Evolutionary conservation across 2,888 invertebrate genomes (phyloP).

Genomic region (Philereme transversata): DNA sequence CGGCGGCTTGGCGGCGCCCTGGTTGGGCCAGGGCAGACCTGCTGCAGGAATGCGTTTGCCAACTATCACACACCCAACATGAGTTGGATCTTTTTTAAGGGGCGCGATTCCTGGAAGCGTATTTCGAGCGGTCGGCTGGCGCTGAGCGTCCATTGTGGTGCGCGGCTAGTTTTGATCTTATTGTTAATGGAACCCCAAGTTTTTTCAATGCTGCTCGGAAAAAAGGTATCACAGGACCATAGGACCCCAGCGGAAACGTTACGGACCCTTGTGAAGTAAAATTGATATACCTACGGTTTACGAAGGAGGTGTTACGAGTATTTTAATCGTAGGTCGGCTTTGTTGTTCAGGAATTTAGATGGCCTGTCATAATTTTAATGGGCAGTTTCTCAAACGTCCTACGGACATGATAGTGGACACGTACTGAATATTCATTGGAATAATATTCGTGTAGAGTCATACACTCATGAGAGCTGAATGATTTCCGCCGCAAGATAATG

Average conservation of each 20-base stretch:
- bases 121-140: conserved; percentile 75
- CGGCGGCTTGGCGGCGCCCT: conserved; percentile 39
- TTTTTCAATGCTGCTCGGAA: conserved; percentile 78
- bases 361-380: conserved; percentile 82
- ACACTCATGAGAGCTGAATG: conserved; percentile 11
- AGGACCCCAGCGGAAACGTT: conserved; percentile 82
- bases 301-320: conserved; percentile 75
- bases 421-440: conserved; percentile 69
- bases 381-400: conserved; percentile 73
- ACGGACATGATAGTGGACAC: conserved; percentile 63
- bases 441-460: conserved; percentile 32
- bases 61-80: conserved; percentile 77
- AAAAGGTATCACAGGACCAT: conserved; percentile 79
- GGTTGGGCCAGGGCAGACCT: conserved; percentile 33
- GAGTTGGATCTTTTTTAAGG: conserved; percentile 78
- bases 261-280: conserved; percentile 81
- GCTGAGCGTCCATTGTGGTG: conserved; percentile 77
- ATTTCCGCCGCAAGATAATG: conserved; percentile 12
- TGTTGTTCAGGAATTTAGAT: conserved; percentile 82
- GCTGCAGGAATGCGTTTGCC: conserved; percentile 69
- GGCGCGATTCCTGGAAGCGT: conserved; percentile 79
- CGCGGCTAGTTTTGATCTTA: conserved; percentile 84
- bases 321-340: conserved; percentile 81
- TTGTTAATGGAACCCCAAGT: conserved; percentile 83
- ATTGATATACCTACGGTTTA: conserved; percentile 75